Conservation (phyloP, 2,888 invertebrate genomes). For the Mechanitis mazaeus region DNA sequence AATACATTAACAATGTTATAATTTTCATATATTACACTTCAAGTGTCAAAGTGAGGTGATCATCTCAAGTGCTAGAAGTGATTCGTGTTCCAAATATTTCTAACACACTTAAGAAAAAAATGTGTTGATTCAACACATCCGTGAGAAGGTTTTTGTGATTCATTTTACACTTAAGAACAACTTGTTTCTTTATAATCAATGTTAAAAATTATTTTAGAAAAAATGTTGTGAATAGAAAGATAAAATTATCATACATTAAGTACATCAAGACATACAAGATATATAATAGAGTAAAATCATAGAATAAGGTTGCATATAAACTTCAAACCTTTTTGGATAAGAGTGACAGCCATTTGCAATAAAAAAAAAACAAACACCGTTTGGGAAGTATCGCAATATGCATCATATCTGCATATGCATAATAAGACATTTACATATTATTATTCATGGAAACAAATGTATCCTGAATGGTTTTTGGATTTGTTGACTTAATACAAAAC, state of each 20-base stretch:
- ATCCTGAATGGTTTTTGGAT: conserved; percentile 67
- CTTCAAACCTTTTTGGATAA: too few species aligned
- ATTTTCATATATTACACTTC: neutral
- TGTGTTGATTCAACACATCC: neutral
- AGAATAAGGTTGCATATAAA: too few species aligned
- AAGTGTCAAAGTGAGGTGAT: neutral
- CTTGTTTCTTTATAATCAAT: too few species aligned
- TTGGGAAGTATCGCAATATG: neutral
- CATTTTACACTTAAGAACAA: neutral
- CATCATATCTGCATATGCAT: conserved; percentile 32
- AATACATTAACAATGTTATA: neutral
- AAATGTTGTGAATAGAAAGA: too few species aligned
- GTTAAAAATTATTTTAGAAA: too few species aligned
- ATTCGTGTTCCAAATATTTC: neutral
- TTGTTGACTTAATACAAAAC: conserved; percentile 73
- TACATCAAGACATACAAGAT: too few species aligned
- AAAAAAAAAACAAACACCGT: too few species aligned
- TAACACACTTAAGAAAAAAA: neutral
- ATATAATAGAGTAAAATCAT: too few species aligned
- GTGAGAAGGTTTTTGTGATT: neutral
- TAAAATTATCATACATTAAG: too few species aligned
- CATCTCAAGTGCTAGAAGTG: neutral
- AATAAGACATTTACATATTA: conserved; percentile 68
- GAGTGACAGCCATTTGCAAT: too few species aligned
- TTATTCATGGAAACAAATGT: conserved; percentile 73